Evolutionary conservation across 2,113 vertebrate species (phyloP), one percentile per base, ranked within the genome.

Genomic region (Machaerirhynchus nigripectus): DNA sequence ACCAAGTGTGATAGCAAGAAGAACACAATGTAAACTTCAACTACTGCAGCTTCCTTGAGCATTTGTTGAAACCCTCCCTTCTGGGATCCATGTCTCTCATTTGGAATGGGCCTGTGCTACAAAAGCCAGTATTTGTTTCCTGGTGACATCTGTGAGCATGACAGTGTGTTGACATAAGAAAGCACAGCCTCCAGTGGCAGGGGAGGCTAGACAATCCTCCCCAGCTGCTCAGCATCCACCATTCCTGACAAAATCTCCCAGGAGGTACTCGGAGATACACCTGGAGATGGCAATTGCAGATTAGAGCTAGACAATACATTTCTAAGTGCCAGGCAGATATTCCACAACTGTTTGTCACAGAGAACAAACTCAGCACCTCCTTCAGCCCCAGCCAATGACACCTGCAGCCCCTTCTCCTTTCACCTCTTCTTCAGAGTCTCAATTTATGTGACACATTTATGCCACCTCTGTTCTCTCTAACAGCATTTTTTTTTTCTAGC

Each of bases 361-460:
- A 23, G 35, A 84, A 67, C 63, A 83, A 87, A 42, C 22, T n/a
- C 37, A 76, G 85, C 3, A 1, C 10, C 35, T 37, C 64, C 47
- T 76, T 44, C 59, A 88, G 49, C 15, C 40, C 23, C 37, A 64
- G 44, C 13, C 49, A 39, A 37, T 33, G 53, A 35, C 79, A 44
- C 31, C 47, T 46, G 24, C 15, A 82, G 39, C 30, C 77, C 64
- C 28, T 39, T 15, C 24, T 82, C 60, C 56, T 83, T 57, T 68
- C 42, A n/a, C 20, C 55, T 73, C 40, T 85, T 59, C 77, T 80
- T 37, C 55, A 44, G 42, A 59, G 14, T 19, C 67, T 86, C 73
- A 76, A 1, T n/a, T 24, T 1, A 0, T 10, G 10, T 37, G 26
- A 57, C n/a, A 59, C 52, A n/a, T 37, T 7, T 35, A 20, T 2